Evolutionary conservation across 2,888 invertebrate species (phyloP).

Genomic region (Caenorhabditis plicata): DNA sequence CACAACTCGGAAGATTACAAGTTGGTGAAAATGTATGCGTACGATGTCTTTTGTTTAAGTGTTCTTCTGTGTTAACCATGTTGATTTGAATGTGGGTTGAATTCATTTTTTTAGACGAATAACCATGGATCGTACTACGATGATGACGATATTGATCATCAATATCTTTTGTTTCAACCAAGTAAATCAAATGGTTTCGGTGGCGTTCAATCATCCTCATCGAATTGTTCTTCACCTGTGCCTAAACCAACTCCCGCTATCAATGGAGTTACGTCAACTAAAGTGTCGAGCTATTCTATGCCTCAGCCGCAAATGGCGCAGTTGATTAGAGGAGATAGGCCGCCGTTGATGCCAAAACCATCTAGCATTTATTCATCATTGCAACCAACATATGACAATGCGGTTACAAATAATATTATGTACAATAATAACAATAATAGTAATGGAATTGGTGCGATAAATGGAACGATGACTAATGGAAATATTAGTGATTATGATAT

Average conservation of each 20-base stretch:
- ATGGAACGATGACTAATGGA: neutral
- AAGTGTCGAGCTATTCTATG: constrained; percentile 40
- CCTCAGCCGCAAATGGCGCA: constrained; percentile 47
- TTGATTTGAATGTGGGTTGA: neutral
- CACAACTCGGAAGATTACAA: constrained; percentile 38
- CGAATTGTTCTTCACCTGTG: constrained; percentile 1
- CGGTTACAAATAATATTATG: no score
- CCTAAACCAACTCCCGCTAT: neutral
- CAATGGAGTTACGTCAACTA: constrained; percentile 26
- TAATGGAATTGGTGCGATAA: no score
- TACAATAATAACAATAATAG: no score
- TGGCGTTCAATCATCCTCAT: neutral
- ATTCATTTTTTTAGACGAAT: neutral
- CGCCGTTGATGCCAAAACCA: constrained; percentile 29
- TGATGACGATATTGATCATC: constrained; percentile 29
- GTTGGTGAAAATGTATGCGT: constrained; percentile 25
- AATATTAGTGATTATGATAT: neutral
- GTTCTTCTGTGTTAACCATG: neutral
- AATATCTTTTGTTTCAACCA: constrained; percentile 43
- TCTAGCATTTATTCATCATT: constrained; percentile 18
- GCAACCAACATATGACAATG: constrained; percentile 6
- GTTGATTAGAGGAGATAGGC: constrained; percentile 28
- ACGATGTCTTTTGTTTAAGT: neutral
- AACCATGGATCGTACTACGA: constrained; percentile 3
- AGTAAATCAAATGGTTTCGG: neutral